Conservation (phyloP, 53 echinoderm and acorn worm species). For the Pentamera pediparva region DNA sequence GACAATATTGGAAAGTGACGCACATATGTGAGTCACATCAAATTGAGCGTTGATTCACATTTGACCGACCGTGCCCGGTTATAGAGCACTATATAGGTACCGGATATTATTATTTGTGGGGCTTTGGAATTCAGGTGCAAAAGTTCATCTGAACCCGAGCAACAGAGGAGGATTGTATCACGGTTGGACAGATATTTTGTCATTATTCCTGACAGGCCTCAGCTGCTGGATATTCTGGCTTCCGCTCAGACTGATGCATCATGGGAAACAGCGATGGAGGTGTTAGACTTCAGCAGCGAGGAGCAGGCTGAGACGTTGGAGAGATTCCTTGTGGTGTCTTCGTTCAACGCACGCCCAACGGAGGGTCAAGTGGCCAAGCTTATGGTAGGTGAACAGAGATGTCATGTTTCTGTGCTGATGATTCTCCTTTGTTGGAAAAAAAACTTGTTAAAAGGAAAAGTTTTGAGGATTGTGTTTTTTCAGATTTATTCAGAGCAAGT, state of each 20-base stretch:
- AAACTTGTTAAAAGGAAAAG: not conserved
- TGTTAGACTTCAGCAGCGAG: slow-evolving; percentile 59
- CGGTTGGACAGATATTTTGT: too few relatives aligned
- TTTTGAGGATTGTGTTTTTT: not conserved
- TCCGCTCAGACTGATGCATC: slow-evolving; percentile 86
- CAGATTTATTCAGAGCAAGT: not conserved
- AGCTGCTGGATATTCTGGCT: slow-evolving; percentile 78
- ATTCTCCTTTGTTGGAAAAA: not conserved
- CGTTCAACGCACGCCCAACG: slow-evolving; percentile 75
- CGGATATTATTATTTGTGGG: too few relatives aligned
- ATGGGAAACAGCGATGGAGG: slow-evolving; percentile 74
- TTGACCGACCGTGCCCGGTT: too few relatives aligned
- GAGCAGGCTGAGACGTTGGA: slow-evolving; percentile 56
- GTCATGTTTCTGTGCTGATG: not conserved
- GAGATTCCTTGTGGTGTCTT: slow-evolving; percentile 76
- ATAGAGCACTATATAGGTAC: too few relatives aligned
- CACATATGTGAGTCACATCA: too few relatives aligned
- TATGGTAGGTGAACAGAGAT: slow-evolving; percentile 48
- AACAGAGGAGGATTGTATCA: too few relatives aligned
- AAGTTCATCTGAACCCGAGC: too few relatives aligned
- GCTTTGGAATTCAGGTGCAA: too few relatives aligned
- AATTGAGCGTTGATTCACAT: too few relatives aligned
- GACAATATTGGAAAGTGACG: too few relatives aligned
- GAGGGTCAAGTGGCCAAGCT: slow-evolving; percentile 53
- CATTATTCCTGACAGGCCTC: slow-evolving; percentile 64